A percentile compares a stretch with the other conserved stretches of the same genome.
These are phyloP conservation scores for Melanotaenia boesemani DNA, from an alignment of 2,797 vertebrate genomes.

Conservation along the genomic window DNA sequence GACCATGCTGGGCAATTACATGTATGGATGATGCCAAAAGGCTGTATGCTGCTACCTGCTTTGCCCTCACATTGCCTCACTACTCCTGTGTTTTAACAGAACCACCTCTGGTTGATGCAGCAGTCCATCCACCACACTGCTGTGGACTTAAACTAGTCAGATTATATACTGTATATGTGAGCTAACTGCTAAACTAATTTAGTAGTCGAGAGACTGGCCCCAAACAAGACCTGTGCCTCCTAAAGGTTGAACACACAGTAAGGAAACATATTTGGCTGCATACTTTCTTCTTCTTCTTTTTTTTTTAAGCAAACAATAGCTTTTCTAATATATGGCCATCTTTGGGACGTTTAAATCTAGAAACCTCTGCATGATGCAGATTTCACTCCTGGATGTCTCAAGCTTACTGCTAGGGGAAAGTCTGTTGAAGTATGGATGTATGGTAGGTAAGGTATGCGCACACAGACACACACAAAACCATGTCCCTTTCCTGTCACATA, in stretches of 20 bases:
- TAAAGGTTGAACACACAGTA: conserved; percentile 64
- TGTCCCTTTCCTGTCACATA: conserved; percentile 79
- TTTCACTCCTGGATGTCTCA: conserved; percentile 75
- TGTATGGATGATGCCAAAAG: conserved; percentile 64
- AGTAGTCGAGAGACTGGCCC: conserved; percentile 15
- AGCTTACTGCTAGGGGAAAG: conserved; percentile 68
- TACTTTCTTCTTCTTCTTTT: background rate
- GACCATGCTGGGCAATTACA: conserved; percentile 46
- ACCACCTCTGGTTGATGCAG: conserved; percentile 73
- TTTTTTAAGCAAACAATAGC: conserved; percentile 25
- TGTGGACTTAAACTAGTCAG: conserved; percentile 8
- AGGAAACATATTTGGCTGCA: conserved; percentile 29
- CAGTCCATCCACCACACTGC: conserved; percentile 69
- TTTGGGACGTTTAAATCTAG: conserved; percentile 72
- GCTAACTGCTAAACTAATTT: conserved; percentile 31
- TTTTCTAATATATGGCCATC: conserved; percentile 70
- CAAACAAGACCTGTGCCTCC: conserved; percentile 63
- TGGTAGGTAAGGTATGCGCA: conserved; percentile 26
- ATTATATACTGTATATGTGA: background rate
- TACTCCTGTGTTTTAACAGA: conserved; percentile 65
- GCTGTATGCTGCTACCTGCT: conserved; percentile 60
- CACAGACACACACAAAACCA: conserved; percentile 45
- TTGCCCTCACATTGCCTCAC: conserved; percentile 64
- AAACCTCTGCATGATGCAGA: conserved; percentile 76
- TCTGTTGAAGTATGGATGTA: conserved; percentile 36